phyloP scores from a whole-genome alignment of 2,888 invertebrate species.

The Leptopterna dolabrata region DNA sequence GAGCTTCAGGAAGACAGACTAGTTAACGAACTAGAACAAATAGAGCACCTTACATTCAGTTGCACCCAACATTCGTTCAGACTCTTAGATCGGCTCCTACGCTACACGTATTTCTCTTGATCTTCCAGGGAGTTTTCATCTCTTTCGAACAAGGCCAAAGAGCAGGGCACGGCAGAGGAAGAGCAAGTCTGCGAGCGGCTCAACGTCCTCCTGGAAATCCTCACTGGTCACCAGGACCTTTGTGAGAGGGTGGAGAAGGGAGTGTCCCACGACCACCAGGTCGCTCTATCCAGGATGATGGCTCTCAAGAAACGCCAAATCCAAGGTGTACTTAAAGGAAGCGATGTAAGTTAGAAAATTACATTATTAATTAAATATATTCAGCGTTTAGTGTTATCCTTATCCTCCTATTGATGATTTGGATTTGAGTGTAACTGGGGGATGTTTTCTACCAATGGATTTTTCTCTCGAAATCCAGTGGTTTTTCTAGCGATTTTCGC shows the following conservation, averaged over 20 bases:
- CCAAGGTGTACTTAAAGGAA: conserved; percentile 73
- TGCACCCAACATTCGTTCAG: too few species aligned
- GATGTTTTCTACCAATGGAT: too few species aligned
- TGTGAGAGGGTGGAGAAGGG: conserved; percentile 74
- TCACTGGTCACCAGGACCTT: conserved; percentile 71
- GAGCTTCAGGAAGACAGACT: too few species aligned
- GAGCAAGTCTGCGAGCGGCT: conserved; percentile 71
- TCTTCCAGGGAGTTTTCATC: conserved; percentile 65
- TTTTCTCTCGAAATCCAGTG: too few species aligned
- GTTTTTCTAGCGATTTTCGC: too few species aligned
- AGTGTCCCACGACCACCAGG: conserved; percentile 73
- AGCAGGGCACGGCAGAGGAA: conserved; percentile 71
- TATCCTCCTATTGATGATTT: background rate
- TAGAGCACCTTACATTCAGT: too few species aligned
- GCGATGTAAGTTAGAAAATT: conserved; percentile 68
- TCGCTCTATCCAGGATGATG: conserved; percentile 73
- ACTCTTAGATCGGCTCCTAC: too few species aligned
- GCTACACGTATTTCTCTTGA: background rate
- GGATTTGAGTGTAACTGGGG: background rate
- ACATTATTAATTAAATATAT: background rate
- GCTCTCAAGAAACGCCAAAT: conserved; percentile 74
- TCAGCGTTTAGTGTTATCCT: too few species aligned
- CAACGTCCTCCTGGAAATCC: conserved; percentile 70
- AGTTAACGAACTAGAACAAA: too few species aligned
- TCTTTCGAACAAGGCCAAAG: conserved; percentile 69